Conservation (phyloP, 1,140 invertebrate species). For the Bradysia coprophila region DNA sequence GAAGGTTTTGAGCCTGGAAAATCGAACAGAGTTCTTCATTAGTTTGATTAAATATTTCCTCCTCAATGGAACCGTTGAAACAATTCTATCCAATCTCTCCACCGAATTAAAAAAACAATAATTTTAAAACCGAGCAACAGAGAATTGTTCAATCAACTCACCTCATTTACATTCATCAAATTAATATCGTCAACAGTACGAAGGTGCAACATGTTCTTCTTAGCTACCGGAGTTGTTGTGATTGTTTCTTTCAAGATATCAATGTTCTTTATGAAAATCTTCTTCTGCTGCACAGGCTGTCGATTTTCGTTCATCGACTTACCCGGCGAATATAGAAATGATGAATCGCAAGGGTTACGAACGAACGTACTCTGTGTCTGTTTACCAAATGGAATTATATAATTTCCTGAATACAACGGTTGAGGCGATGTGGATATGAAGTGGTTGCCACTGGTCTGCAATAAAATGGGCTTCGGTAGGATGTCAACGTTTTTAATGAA, state of each 20-base stretch:
- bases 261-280: slow-evolving; percentile 20
- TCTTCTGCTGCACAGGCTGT: slow-evolving; percentile 2
- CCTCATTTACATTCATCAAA: slow-evolving; percentile 13
- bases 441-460: neutral
- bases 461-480: slow-evolving; percentile 12
- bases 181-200: slow-evolving; percentile 22
- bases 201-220: slow-evolving; percentile 13
- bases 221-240: slow-evolving; percentile 8
- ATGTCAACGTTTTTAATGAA: slow-evolving; percentile 22
- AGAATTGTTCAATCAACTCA: too few species aligned
- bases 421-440: too few species aligned
- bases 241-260: slow-evolving; percentile 18
- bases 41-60: neutral
- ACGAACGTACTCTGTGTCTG: too few species aligned
- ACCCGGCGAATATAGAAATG: too few species aligned
- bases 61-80: too few species aligned
- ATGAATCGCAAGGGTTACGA: too few species aligned
- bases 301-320: too few species aligned
- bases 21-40: neutral
- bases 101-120: neutral
- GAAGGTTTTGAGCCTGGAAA: neutral
- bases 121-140: too few species aligned
- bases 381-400: too few species aligned
- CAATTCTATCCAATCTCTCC: too few species aligned
- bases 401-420: too few species aligned